These are phyloP conservation scores for Glandiceps talaboti DNA, from an alignment of 53 echinoderm and acorn worm genomes.

Conservation along the genomic window DNA sequence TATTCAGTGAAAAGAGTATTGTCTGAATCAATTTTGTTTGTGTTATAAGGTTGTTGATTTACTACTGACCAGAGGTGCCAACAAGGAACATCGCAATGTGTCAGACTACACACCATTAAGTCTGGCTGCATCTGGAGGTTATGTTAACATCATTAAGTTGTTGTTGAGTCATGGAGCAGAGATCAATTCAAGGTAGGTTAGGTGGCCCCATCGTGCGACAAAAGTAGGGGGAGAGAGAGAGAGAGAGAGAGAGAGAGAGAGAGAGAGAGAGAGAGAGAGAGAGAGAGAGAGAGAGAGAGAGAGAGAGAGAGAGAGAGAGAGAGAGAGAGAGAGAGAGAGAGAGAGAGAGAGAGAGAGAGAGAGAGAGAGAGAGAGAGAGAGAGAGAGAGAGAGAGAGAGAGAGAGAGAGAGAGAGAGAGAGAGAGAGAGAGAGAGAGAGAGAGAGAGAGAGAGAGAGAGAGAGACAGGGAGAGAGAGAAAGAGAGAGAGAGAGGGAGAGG, in stretches of 20 bases:
- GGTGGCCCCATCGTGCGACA: background rate
- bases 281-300: background rate
- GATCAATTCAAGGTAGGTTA: conserved; percentile 87
- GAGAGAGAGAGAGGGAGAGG: no score
- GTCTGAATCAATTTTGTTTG: background rate
- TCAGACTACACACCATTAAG: conserved; percentile 98
- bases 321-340: background rate
- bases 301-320: background rate
- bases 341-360: background rate
- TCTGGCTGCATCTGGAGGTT: conserved; percentile 93
- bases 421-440: no score
- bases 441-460: no score
- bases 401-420: no score
- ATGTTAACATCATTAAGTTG: conserved; percentile 92
- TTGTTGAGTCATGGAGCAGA: conserved; percentile 85
- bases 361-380: background rate
- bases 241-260: background rate
- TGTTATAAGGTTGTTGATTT: conserved; percentile 73
- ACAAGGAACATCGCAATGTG: conserved; percentile 96
- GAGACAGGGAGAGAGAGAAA: no score
- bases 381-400: background rate
- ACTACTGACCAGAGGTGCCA: conserved; percentile 67
- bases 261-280: conserved; percentile 1
- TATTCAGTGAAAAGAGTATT: background rate
- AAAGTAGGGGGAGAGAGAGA: background rate